Percentiles rank a stretch among this genome's conserved stretches.
Conservation (phyloP, 37 sponge, comb jelly and placozoan genomes). For the Mnemiopsis leidyi region DNA sequence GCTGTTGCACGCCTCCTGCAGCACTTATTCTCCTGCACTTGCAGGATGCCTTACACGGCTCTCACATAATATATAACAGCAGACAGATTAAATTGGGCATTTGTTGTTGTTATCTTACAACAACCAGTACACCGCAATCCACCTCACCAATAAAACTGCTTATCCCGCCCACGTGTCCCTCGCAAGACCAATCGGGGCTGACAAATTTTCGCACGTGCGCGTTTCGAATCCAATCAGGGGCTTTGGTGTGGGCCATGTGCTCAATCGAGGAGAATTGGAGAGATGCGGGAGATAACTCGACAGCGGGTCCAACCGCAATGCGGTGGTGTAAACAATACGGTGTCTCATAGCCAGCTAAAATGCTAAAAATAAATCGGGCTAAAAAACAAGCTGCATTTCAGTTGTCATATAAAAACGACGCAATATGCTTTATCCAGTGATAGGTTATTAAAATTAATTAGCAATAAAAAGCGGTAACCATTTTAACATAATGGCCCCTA, state of each 20-base stretch:
- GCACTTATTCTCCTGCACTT: not conserved
- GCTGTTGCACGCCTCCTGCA: not conserved
- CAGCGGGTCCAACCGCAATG: not conserved
- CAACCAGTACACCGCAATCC: not conserved
- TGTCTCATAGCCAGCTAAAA: too few relatives aligned
- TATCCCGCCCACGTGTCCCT: not conserved
- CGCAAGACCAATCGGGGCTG: not conserved
- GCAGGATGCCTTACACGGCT: not conserved
- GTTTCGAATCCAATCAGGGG: not conserved
- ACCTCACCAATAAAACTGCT: not conserved
- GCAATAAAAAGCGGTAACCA: too few relatives aligned
- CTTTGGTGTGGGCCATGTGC: not conserved
- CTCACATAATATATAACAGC: not conserved
- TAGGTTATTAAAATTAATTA: too few relatives aligned
- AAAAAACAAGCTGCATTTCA: too few relatives aligned
- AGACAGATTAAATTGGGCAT: not conserved
- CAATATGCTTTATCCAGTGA: too few relatives aligned
- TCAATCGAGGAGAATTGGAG: not conserved
- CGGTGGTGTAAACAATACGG: not conserved
- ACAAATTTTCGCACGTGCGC: not conserved
- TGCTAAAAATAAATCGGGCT: too few relatives aligned
- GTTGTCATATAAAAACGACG: too few relatives aligned
- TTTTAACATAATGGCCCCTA: too few relatives aligned
- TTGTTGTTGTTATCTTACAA: not conserved
- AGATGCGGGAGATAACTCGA: not conserved